These are phyloP conservation scores for Formica exsecta DNA, from an alignment of 1,140 invertebrate species.

Conservation along the genomic window DNA sequence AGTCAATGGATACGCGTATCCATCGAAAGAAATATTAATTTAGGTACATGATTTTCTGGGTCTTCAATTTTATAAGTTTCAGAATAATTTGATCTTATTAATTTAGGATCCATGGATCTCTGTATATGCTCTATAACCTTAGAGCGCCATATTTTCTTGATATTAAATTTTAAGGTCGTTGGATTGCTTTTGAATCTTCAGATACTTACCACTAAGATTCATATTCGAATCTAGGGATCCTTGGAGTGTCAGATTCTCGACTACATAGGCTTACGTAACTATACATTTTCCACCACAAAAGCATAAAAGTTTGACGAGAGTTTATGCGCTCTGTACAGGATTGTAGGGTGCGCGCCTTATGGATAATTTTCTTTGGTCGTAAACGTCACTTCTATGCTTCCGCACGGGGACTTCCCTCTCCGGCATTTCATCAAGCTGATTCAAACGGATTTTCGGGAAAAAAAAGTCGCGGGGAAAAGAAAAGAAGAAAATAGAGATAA, in stretches of 20 bases:
- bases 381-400: constrained; percentile 69
- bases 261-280: constrained; percentile 29
- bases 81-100: background rate
- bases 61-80: constrained; percentile 26
- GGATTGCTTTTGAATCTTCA: constrained; percentile 4
- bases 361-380: constrained; percentile 75
- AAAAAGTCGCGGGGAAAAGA: constrained; percentile 7
- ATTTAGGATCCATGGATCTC: background rate
- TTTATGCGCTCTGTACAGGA: constrained; percentile 70
- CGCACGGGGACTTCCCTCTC: constrained; percentile 43
- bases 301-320: constrained; percentile 45
- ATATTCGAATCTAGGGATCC: background rate
- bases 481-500: constrained; percentile 12
- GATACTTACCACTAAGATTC: constrained; percentile 8
- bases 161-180: constrained; percentile 14
- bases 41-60: constrained; percentile 5
- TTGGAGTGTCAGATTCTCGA: constrained; percentile 20
- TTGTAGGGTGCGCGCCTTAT: constrained; percentile 60
- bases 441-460: constrained; percentile 6
- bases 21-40: constrained; percentile 8
- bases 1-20: constrained; percentile 1
- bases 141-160: constrained; percentile 12
- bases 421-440: background rate
- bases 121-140: background rate
- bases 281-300: constrained; percentile 48